Evolutionary conservation across 2,797 vertebrate genomes (phyloP), one percentile per base, ranked within the genome.

Genomic region (Sebastes goodei): DNA sequence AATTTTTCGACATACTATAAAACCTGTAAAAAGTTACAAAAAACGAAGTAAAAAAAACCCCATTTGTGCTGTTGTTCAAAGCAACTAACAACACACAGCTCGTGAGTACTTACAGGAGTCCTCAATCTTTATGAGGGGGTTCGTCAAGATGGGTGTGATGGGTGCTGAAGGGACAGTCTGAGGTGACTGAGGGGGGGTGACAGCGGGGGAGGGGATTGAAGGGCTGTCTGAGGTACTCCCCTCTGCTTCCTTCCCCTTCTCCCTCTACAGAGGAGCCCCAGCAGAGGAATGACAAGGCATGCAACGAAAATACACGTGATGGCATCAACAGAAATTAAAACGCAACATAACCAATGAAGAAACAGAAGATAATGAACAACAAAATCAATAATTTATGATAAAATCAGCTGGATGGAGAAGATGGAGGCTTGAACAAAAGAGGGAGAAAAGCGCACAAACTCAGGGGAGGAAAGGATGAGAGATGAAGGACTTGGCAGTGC

Each of bases 221-320:
- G 94, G 93, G 88, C 87, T 94, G 86, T 80, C 90, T 76, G 93
- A 89, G 81, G 84, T 52, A 35, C 87, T 53, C 81, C 81, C 95
- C 93, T 94, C 95, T 76, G 93, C 95, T 76, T 96, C 96, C 90
- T 95, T 96, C 92, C 95, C 96, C 94, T 96, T 97, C 94, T 96
- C 96, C 96, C 93, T 96, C 97, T 97, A 94, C 52, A 91, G 93
- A 93, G 88, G 86, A 93, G 80, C 81, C 89, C 87, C 90, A 17
- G 64, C 64, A 30, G 32, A 85, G 92, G 78, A 83, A 92, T 85
- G 92, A 88, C 25, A 80, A 62, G 2, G 76, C 94, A 94, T 89
- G 66, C 94, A 93, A 94, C 89, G 55, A 74, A 90, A 92, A 87
- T 33, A 94, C 83, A 94, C 6, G 65, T 85, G 93, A 91, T 90